Conservation (phyloP, 2,797 vertebrate species). For the Mustela erminea region DNA sequence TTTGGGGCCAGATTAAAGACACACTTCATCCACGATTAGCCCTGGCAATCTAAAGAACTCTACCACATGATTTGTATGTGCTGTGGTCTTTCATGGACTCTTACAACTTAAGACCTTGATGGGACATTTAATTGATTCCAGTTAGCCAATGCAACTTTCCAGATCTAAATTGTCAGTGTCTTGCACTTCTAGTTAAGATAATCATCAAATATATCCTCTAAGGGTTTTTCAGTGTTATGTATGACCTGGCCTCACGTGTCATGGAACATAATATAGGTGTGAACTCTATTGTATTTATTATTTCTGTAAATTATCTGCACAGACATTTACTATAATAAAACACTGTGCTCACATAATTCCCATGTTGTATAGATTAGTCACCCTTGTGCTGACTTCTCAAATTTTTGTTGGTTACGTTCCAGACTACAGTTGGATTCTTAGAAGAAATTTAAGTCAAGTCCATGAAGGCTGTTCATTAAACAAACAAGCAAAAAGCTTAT, state of each 20-base stretch:
- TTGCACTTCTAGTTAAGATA: background rate
- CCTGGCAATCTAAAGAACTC: background rate
- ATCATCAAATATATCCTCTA: background rate
- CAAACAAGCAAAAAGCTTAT: background rate
- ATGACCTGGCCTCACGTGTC: background rate
- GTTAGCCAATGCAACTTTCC: background rate
- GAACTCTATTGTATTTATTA: background rate
- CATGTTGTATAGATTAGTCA: background rate
- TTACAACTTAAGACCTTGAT: background rate
- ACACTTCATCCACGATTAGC: background rate
- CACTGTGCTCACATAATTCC: background rate
- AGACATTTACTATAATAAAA: background rate
- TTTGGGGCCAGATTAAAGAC: slow-evolving; percentile 58
- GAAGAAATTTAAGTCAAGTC: background rate
- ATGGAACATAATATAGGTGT: background rate
- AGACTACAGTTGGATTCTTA: background rate
- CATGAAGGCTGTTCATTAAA: background rate
- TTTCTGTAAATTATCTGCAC: background rate
- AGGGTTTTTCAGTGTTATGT: background rate
- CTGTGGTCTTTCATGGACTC: slow-evolving; percentile 30
- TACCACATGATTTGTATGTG: background rate
- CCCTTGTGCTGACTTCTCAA: background rate
- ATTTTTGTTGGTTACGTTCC: background rate
- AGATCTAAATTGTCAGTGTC: background rate
- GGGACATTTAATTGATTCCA: slow-evolving; percentile 54